Evolutionary conservation across 2,888 invertebrate species (phyloP), one percentile per base, ranked within the genome.

Genomic region (Cerastoderma edule): DNA sequence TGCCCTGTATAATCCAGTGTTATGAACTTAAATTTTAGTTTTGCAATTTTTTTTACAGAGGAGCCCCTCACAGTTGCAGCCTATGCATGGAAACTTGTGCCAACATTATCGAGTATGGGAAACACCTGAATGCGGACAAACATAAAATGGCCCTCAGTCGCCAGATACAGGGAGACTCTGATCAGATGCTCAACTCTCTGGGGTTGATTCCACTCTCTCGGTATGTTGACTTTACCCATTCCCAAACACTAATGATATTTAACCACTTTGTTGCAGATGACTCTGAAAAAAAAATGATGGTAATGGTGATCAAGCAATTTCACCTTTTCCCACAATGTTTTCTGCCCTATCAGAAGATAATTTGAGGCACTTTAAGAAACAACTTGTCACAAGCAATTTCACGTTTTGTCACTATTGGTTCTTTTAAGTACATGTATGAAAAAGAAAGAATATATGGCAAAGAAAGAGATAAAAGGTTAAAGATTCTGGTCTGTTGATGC

Each of bases 61-160:
- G 87, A 33, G 72, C 83, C 19, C 68, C 78, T 1, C 89, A 89
- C 68, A 84, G 84, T 53, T 89, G 89, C 68, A 83, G 80, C 1
- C 72, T 89, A 28, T 89, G 89, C 67, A 83, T 83, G 74, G 78
- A 78, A 33, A 78, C 82, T 2, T 88, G 87, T 74, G 60, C 78
- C 27, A 85, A 82, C 50, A 80, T 89, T 32, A 82, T 87, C 50
- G 87, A 87, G 44, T 89, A 89, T 75, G 85, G 88, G 10, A 86
- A 86, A 78, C 89, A 89, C 70, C 75, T 89, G 50, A 84, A 85
- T 57, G 83, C 80, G 8, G 85, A 86, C 28, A 81, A 80, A 72
- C 89, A 89, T 67, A 84, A 87, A 67, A 76, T 78, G 1, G 84
- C 88, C 0, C 74, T 87, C 32, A 73, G 74, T 57, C 46, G 85